phyloP scores from a whole-genome alignment of 2,113 vertebrate species.

The Anarhynchus alexandrinus region DNA sequence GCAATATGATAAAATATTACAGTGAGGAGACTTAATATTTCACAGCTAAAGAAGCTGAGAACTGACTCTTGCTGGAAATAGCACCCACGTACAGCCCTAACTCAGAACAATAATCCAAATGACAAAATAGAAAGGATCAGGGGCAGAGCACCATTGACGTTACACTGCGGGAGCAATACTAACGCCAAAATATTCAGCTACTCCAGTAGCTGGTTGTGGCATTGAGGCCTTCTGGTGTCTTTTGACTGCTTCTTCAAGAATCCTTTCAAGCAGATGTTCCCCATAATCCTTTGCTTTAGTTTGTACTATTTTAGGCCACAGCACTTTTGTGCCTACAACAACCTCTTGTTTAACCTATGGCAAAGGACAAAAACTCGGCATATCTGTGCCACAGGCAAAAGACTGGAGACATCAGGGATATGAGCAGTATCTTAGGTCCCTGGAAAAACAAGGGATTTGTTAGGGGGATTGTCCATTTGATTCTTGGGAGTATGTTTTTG shows the following conservation, averaged over 20 bases:
- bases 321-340: neutral
- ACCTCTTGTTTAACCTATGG: neutral
- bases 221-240: neutral
- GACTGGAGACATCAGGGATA: neutral
- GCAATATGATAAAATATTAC: conserved; percentile 42
- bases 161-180: neutral
- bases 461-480: neutral
- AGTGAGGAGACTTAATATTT: conserved; percentile 50
- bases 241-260: neutral
- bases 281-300: neutral
- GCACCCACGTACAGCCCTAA: neutral
- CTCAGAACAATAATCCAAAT: neutral
- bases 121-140: neutral
- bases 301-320: neutral
- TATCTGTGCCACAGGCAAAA: neutral
- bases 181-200: neutral
- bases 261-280: neutral
- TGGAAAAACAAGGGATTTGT: neutral
- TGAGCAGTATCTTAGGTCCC: neutral
- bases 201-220: neutral
- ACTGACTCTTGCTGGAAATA: neutral
- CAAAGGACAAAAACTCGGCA: neutral
- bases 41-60: conserved; percentile 21
- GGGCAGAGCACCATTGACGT: neutral
- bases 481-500: neutral